Percentiles rank a stretch among this genome's conserved stretches.
These are phyloP conservation scores for Panthera tigris DNA, from an alignment of 2,113 vertebrate genomes.

Conservation along the genomic window DNA sequence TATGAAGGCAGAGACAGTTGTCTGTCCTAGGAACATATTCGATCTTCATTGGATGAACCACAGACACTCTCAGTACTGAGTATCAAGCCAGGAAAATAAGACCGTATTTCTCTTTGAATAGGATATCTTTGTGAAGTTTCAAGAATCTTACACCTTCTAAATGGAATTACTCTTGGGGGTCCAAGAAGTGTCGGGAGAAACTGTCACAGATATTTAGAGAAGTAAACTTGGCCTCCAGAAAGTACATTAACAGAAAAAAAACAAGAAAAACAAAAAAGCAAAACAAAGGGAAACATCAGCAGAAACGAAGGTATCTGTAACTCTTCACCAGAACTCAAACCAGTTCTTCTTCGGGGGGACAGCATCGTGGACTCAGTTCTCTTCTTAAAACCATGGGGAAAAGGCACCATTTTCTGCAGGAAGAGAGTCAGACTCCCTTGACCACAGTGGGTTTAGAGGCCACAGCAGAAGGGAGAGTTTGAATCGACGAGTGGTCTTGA, in stretches of 20 bases:
- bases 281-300: background rate
- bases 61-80: background rate
- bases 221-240: background rate
- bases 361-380: background rate
- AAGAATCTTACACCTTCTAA: background rate
- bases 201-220: background rate
- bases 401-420: background rate
- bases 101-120: background rate
- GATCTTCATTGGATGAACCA: background rate
- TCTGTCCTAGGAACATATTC: background rate
- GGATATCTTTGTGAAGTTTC: background rate
- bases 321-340: background rate
- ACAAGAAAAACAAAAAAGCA: background rate
- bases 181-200: background rate
- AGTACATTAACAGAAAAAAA: background rate
- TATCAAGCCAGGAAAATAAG: background rate
- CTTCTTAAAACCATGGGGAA: background rate
- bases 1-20: background rate
- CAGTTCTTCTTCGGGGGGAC: background rate
- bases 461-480: background rate
- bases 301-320: background rate
- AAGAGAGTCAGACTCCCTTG: background rate
- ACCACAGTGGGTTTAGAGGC: background rate
- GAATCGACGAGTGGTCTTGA: background rate
- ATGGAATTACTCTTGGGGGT: background rate